Base-by-base conservation (phyloP, 2,797 vertebrate genomes). In the Cirrhinus molitorella region DNA sequence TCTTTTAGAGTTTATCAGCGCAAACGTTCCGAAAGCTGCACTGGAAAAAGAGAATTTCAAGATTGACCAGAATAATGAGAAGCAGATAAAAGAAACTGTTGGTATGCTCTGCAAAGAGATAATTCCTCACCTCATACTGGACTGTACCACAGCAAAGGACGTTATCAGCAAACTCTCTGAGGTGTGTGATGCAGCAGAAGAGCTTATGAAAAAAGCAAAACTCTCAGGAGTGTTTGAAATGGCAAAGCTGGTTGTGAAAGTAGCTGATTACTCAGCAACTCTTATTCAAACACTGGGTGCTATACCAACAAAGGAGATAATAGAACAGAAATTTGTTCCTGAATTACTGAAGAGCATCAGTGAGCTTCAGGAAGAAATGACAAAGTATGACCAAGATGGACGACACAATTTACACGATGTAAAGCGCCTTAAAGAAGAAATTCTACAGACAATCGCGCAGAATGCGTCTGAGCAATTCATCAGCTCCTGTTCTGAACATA, bases 381-480 rank as follows among this genome's bases (percentile, higher is more conserved):
- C 8, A 19, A 53, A 59, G 51, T 84, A 84, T 84, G 79, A 86
- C 51, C 67, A 82, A 37, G 85, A 86, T 75, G 85, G 81, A n/a
- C 34, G 82, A 80, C 84, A 86, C 21, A 5, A 68, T 17, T 66
- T 88, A 40, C 14, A 21, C 0, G 87, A 88, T 55, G 87, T 86
- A n/a, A 68, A 37, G 25, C 72, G 81, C 53, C 57, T 88, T 10
- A 84, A 88, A 70, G 12, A 1, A 11, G 79, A 86, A 21, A 5
- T 81, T 68, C 53, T 74, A 0, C 17, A 51, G 10, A n/a, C 6
- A 5, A 81, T 88, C 11, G 6, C 73, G 9, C 28, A 83, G n/a
- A 51, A 47, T 1, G 79, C 77, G 37, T 70, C 72, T 43, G 49
- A 77, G 0, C 21, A 66, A n/a, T 81, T 81, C 43, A 68, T 75